A percentile compares a stretch with the other conserved stretches of the same genome.
Evolutionary conservation across 2,888 invertebrate species (phyloP).

Genomic region (Amblyjoppa proteus): DNA sequence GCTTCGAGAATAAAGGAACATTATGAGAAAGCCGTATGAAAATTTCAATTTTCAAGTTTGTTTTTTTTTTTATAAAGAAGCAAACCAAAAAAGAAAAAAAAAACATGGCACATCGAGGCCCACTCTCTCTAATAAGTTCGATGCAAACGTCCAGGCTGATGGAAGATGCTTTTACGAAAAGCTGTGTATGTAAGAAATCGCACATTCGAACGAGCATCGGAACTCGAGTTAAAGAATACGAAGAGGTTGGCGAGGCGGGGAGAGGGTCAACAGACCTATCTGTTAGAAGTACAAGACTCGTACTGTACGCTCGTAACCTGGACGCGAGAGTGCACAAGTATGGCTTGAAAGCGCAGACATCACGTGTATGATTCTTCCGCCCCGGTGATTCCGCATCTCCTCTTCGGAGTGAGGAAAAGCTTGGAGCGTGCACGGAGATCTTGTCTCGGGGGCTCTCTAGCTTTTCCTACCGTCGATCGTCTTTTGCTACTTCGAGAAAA

Average conservation of each 20-base stretch:
- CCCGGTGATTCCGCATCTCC: conserved; percentile 19
- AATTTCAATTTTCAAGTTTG: no score
- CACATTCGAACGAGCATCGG: neutral
- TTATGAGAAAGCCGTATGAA: no score
- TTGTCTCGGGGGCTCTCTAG: neutral
- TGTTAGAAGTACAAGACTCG: neutral
- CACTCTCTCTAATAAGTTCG: neutral
- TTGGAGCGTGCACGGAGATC: neutral
- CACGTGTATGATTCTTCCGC: conserved; percentile 26
- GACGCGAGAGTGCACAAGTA: neutral
- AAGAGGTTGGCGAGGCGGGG: no score
- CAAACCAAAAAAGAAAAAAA: no score
- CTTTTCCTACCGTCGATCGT: conserved; percentile 28
- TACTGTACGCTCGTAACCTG: neutral
- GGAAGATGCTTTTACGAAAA: neutral
- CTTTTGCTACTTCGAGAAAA: conserved; percentile 25
- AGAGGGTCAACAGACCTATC: neutral
- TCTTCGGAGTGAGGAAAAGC: neutral
- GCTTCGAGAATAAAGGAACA: no score
- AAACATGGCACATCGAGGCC: neutral
- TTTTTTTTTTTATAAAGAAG: no score
- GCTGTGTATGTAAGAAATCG: neutral
- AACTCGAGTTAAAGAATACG: neutral
- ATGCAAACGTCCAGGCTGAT: neutral
- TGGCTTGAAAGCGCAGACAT: conserved; percentile 11